A percentile compares a stretch with the other conserved stretches of the same genome.
Evolutionary conservation across 2,797 vertebrate genomes (phyloP).

Genomic region (Acanthurus lineatus): DNA sequence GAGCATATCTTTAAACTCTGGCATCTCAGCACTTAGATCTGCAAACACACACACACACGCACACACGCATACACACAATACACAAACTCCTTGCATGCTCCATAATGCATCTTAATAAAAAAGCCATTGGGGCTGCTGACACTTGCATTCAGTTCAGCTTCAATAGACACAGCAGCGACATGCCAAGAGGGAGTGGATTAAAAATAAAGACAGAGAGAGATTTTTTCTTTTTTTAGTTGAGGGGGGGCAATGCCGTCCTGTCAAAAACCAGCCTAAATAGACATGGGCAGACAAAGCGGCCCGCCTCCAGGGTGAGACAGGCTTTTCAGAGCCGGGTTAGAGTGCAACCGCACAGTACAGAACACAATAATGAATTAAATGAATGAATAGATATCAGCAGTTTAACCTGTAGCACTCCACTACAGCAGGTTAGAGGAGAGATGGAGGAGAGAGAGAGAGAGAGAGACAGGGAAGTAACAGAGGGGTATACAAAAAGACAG

Average conservation of each 20-base stretch:
- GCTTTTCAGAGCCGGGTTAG: conserved; percentile 65
- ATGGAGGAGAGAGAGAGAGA: not conserved
- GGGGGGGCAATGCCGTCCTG: conserved; percentile 51
- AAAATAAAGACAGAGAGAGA: conserved; percentile 69
- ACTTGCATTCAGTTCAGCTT: conserved; percentile 81
- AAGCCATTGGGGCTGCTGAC: conserved; percentile 72
- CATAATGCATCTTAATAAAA: conserved; percentile 79
- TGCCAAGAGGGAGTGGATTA: conserved; percentile 82
- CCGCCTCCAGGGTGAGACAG: conserved; percentile 59
- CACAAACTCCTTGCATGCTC: conserved; percentile 56
- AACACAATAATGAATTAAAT: conserved; percentile 33
- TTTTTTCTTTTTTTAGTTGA: conserved; percentile 41
- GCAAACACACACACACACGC: conserved; percentile 41
- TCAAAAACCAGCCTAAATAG: conserved; percentile 75
- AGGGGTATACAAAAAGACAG: not conserved
- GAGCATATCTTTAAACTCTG: conserved; percentile 40
- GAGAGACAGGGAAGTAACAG: not conserved
- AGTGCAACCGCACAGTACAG: conserved; percentile 59
- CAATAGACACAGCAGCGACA: conserved; percentile 75
- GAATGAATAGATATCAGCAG: conserved; percentile 55
- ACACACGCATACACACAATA: conserved; percentile 38
- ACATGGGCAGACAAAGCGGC: conserved; percentile 67
- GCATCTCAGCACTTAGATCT: conserved; percentile 38
- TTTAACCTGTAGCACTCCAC: conserved; percentile 53
- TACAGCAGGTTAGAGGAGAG: conserved; percentile 19